A percentile compares a stretch with the other conserved stretches of the same genome.
phyloP scores from a whole-genome alignment of 2,888 invertebrate species.

The Tipula helvola region DNA sequence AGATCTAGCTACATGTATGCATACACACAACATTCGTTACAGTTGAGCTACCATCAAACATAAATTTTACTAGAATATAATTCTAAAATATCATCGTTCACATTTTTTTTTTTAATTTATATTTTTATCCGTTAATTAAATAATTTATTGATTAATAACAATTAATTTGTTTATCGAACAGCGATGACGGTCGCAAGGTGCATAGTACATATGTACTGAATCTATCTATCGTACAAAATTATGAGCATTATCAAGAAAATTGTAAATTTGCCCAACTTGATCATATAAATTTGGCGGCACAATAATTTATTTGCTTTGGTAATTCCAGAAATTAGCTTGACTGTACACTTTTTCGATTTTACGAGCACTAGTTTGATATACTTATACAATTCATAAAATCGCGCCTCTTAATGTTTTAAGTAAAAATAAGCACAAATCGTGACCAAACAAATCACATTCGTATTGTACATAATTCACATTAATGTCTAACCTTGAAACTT shows the following conservation, averaged over 20 bases:
- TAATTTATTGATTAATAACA: background rate
- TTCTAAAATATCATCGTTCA: background rate
- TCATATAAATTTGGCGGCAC: too few relatives aligned
- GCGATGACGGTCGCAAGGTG: background rate
- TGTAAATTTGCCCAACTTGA: too few relatives aligned
- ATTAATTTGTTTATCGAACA: background rate
- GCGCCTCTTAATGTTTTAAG: background rate
- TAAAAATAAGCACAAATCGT: background rate
- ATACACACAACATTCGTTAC: background rate
- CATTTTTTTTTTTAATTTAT: background rate
- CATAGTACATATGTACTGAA: background rate
- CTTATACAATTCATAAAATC: too few relatives aligned
- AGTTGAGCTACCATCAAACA: background rate
- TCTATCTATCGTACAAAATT: too few relatives aligned
- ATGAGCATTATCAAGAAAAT: too few relatives aligned
- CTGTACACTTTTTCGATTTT: too few relatives aligned
- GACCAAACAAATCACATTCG: background rate
- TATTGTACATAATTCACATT: background rate
- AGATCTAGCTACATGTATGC: background rate
- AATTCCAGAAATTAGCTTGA: too few relatives aligned
- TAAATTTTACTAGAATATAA: background rate
- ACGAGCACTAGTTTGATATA: too few relatives aligned
- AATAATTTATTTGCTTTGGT: too few relatives aligned
- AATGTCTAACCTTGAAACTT: background rate
- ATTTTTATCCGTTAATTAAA: background rate